These are phyloP conservation scores for Leucopsar rothschildi DNA, from an alignment of 2,113 vertebrate species.

Conservation along the genomic window DNA sequence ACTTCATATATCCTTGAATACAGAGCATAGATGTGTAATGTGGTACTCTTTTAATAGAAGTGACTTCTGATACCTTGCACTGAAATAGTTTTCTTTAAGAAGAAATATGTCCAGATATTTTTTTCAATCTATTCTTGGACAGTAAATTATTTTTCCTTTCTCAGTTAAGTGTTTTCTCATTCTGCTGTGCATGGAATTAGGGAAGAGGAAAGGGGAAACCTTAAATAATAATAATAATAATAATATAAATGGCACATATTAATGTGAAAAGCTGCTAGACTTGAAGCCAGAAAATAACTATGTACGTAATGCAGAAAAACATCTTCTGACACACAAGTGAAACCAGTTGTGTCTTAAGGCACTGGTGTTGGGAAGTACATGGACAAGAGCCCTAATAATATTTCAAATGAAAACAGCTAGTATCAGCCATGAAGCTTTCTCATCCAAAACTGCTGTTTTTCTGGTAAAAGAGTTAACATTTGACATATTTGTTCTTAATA, in stretches of 20 bases:
- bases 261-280: background rate
- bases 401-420: background rate
- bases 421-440: background rate
- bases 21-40: background rate
- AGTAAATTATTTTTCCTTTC: background rate
- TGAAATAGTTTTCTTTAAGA: background rate
- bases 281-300: background rate
- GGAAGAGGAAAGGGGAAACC: background rate
- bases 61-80: background rate
- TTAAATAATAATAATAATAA: background rate
- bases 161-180: background rate
- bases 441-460: background rate
- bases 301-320: background rate
- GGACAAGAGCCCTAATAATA: background rate
- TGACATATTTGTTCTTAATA: background rate
- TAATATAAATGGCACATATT: background rate
- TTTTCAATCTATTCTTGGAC: background rate
- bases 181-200: background rate
- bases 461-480: background rate
- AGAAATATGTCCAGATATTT: background rate
- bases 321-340: background rate
- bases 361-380: background rate
- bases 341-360: background rate
- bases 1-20: background rate
- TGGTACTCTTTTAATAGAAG: background rate